Evolutionary conservation across 2,888 invertebrate species (phyloP), one percentile per base, ranked within the genome.

Genomic region (Himalopsyche tibetana): DNA sequence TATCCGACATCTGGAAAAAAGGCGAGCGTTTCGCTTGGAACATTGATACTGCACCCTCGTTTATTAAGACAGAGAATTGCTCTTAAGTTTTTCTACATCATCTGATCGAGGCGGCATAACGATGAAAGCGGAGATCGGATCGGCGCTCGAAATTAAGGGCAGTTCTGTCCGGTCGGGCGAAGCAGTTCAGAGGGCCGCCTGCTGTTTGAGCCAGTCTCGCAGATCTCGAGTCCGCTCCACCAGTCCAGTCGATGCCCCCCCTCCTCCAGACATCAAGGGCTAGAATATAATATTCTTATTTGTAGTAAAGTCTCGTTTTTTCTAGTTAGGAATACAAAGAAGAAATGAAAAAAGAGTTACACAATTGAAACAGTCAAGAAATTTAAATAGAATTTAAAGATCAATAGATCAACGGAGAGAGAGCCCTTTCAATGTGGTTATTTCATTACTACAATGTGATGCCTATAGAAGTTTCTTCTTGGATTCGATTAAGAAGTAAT

Each of bases 161-260:
- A 11, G 28, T 19, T 2, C 63, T 15, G 63, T 63, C 28, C 9
- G 28, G 63, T n/a, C 11, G 8, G 63, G n/a, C 8, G 63, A 28
- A 19, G 19, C 28, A 3, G 63, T 19, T 87, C 85, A 89, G 17
- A 89, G 84, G 36, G 89, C 88, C 5, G 89, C 88, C 56, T 89
- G 89, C 55, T 95, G 95, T 19, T 94, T 92, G 86, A 95, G 90
- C 95, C 95, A 95, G 89, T 95, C 95, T 87, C 95, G 92, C 87
- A 95, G 91, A 89, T 95, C 95, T 85, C 94, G 92, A 1, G 95
- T 95, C 55, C 95, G 92, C 89, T 95, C 95, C 82, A 95, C 95
- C 84, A 95, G 90, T 84, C 94, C 95, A 9, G 95, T 94, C 2
- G 95, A 94, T 38, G 94, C 94, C 83, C 94, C 94, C 42, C 94